phyloP scores from a whole-genome alignment of 1,140 invertebrate species.

The Dinothrombium tinctorium region DNA sequence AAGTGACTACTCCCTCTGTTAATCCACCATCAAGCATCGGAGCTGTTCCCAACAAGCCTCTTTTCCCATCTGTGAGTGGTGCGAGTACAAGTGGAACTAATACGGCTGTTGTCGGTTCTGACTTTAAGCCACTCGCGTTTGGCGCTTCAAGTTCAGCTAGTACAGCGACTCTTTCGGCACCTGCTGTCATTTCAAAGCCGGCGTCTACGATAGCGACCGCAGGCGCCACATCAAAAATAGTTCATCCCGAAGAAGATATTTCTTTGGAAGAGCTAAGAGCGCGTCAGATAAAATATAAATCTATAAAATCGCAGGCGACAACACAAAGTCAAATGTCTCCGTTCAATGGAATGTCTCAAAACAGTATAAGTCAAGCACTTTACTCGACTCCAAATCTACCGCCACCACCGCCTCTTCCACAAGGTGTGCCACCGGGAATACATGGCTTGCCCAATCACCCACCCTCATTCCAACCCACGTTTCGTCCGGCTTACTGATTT shows the following conservation, averaged over 20 bases:
- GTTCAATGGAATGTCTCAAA: not conserved
- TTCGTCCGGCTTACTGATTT: conserved; percentile 3
- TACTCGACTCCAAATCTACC: not conserved
- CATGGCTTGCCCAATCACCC: not conserved
- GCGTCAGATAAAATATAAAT: conserved; percentile 43
- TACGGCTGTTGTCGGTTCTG: conserved; percentile 1
- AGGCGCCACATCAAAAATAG: conserved; percentile 62
- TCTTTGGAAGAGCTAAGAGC: conserved; percentile 66
- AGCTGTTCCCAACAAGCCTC: not conserved
- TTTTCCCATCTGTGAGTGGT: conserved; percentile 1
- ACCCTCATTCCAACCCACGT: conserved; percentile 2
- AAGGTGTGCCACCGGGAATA: not conserved
- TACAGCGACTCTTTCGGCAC: not conserved
- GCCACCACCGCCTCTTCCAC: not conserved
- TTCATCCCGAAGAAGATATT: conserved; percentile 80
- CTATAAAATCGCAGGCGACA: not conserved
- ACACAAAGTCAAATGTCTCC: not conserved
- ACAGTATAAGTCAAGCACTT: not conserved
- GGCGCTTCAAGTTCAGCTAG: not conserved
- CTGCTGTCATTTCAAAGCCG: conserved; percentile 7
- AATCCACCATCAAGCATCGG: not conserved
- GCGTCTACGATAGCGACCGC: conserved; percentile 45
- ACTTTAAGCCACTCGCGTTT: conserved; percentile 3
- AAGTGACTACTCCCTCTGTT: not conserved
- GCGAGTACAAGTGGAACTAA: not conserved